A percentile compares a stretch with the other conserved stretches of the same genome.
Conservation (phyloP, 2,888 invertebrate species). For the Anoncus sp. region DNA sequence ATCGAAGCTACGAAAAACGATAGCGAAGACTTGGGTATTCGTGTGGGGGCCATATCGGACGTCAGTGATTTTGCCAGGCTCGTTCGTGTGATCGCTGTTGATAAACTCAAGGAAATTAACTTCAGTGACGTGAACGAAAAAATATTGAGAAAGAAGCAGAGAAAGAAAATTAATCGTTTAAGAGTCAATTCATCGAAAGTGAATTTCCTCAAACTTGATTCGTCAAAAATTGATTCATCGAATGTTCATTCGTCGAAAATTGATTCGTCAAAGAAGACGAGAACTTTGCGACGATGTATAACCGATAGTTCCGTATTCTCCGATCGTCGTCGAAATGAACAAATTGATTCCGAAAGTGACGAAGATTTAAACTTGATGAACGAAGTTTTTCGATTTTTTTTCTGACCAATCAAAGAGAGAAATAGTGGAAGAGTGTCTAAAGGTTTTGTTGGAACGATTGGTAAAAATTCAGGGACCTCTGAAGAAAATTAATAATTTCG, state of each 20-base stretch:
- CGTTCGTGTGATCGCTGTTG: conserved; percentile 16
- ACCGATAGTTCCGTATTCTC: not conserved
- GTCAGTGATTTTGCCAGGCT: conserved; percentile 11
- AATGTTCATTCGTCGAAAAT: conserved; percentile 13
- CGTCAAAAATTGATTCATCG: conserved; percentile 6
- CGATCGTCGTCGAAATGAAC: not conserved
- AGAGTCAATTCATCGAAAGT: not conserved
- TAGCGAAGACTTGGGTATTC: conserved; percentile 10
- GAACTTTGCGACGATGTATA: conserved; percentile 6
- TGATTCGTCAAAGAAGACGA: conserved; percentile 7
- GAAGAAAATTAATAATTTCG: not conserved
- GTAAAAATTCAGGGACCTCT: not conserved
- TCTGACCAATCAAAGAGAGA: not conserved
- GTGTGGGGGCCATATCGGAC: conserved; percentile 4
- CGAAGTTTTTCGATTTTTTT: conserved; percentile 18
- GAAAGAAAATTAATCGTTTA: not conserved
- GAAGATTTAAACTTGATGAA: not conserved
- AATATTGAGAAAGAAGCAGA: not conserved
- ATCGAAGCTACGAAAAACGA: not conserved
- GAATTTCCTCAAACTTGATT: not conserved
- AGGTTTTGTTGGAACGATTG: conserved; percentile 13
- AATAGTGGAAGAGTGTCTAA: not conserved
- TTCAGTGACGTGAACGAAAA: not conserved
- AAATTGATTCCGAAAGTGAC: not conserved
- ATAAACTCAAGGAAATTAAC: conserved; percentile 29